phyloP scores from a whole-genome alignment of 2,113 vertebrate species.

The Geothlypis trichas region DNA sequence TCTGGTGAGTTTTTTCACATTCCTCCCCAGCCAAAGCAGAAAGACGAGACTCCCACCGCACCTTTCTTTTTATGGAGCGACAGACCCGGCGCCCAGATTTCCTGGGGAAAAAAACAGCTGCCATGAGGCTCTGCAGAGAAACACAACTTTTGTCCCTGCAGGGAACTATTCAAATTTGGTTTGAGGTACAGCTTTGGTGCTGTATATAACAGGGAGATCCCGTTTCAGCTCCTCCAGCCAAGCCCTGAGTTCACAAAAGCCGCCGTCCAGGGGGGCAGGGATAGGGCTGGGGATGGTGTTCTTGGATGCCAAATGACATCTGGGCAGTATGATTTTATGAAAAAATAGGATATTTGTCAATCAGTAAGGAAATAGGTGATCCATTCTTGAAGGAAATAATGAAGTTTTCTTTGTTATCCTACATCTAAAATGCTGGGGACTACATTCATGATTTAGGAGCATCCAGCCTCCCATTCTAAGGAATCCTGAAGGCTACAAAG shows the following conservation, averaged over 20 bases:
- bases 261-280: not conserved
- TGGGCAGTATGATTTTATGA: too few relatives aligned
- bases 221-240: slow-evolving; percentile 28
- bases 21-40: not conserved
- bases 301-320: not conserved
- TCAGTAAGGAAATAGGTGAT: too few relatives aligned
- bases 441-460: not conserved
- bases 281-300: not conserved
- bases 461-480: not conserved
- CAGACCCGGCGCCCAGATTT: not conserved
- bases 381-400: too few relatives aligned
- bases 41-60: not conserved
- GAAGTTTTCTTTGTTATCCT: not conserved
- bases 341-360: too few relatives aligned
- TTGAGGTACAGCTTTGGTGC: not conserved
- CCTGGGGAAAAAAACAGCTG: not conserved
- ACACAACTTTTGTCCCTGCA: not conserved
- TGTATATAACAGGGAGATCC: not conserved
- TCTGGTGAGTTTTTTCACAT: not conserved
- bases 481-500: not conserved
- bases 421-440: not conserved
- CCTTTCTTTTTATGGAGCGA: not conserved
- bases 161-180: not conserved
- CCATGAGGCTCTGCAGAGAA: not conserved
- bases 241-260: not conserved